Conservation (phyloP, 2,113 vertebrate species). For the Oceanites oceanicus region DNA sequence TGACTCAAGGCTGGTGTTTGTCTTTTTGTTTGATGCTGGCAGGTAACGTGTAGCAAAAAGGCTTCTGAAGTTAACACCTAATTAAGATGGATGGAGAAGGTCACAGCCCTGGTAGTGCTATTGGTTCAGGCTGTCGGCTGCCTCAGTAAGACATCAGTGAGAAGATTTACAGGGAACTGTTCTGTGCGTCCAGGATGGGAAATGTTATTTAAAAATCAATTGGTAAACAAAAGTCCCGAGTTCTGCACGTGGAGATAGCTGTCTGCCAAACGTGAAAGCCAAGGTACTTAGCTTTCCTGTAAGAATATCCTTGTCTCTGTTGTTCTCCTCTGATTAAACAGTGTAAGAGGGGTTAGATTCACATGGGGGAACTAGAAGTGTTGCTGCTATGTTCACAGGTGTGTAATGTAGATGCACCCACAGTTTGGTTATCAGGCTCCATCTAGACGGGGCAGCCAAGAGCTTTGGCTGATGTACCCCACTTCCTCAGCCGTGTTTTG, state of each 20-base stretch:
- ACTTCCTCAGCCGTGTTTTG: too few relatives aligned
- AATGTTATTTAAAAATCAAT: slow-evolving; percentile 62
- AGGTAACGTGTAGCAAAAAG: slow-evolving; percentile 24
- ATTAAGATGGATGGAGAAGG: slow-evolving; percentile 63
- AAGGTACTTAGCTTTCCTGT: neutral
- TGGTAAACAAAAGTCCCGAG: neutral
- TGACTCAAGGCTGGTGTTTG: slow-evolving; percentile 61
- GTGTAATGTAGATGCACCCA: neutral
- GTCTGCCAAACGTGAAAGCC: neutral
- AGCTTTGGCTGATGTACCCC: neutral
- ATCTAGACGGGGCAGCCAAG: neutral
- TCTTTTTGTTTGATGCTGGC: slow-evolving; percentile 63
- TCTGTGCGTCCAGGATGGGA: neutral
- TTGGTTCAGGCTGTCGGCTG: neutral
- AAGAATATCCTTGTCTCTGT: neutral
- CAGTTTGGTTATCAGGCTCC: neutral
- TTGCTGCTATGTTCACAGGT: rapidly evolving
- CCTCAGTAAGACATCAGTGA: slow-evolving; percentile 1
- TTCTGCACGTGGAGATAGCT: neutral
- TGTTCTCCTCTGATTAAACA: neutral
- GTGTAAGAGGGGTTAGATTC: neutral
- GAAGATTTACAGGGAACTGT: slow-evolving; percentile 26
- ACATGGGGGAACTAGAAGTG: rapidly evolving
- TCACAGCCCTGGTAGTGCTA: neutral
- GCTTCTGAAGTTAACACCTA: slow-evolving; percentile 48